Evolutionary conservation across 2,113 vertebrate genomes (phyloP).

Genomic region (Collichthys lucidus): DNA sequence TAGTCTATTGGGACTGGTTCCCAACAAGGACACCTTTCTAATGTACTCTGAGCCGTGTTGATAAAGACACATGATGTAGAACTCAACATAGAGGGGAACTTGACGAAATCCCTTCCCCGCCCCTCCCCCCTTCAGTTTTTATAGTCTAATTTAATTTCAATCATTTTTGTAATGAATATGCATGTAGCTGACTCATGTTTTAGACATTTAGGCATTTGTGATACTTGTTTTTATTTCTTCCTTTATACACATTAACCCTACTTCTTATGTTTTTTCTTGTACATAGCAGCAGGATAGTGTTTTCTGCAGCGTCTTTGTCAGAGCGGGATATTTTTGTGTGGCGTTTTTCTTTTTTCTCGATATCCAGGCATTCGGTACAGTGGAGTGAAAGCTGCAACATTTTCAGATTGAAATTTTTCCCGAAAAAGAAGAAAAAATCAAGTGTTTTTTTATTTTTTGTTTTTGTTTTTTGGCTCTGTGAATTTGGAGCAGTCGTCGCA

Average conservation of each 20-base stretch:
- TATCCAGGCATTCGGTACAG: constrained; percentile 63
- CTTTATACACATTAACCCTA: constrained; percentile 56
- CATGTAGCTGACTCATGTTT: constrained; percentile 74
- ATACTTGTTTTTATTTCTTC: constrained; percentile 42
- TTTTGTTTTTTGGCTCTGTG: constrained; percentile 14
- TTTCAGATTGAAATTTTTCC: constrained; percentile 53
- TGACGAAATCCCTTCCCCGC: constrained; percentile 27
- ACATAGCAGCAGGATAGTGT: constrained; percentile 60
- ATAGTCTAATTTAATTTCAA: constrained; percentile 51
- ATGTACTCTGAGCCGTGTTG: constrained; percentile 76
- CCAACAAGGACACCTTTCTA: constrained; percentile 63
- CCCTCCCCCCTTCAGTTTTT: constrained; percentile 36
- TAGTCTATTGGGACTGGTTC: constrained; percentile 76
- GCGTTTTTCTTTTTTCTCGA: constrained; percentile 27
- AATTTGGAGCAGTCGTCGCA: constrained; percentile 55
- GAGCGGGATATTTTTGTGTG: constrained; percentile 43
- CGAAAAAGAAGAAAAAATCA: constrained; percentile 12
- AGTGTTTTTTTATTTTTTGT: neutral
- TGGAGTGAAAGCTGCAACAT: constrained; percentile 57
- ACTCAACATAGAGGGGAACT: constrained; percentile 54
- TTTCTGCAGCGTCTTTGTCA: constrained; percentile 57
- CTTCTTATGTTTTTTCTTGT: constrained; percentile 58
- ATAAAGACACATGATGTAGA: constrained; percentile 60
- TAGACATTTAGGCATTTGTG: constrained; percentile 57
- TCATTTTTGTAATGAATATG: constrained; percentile 65